phyloP scores from a whole-genome alignment of 2,797 vertebrate genomes.

The Galagoides demidoff region DNA sequence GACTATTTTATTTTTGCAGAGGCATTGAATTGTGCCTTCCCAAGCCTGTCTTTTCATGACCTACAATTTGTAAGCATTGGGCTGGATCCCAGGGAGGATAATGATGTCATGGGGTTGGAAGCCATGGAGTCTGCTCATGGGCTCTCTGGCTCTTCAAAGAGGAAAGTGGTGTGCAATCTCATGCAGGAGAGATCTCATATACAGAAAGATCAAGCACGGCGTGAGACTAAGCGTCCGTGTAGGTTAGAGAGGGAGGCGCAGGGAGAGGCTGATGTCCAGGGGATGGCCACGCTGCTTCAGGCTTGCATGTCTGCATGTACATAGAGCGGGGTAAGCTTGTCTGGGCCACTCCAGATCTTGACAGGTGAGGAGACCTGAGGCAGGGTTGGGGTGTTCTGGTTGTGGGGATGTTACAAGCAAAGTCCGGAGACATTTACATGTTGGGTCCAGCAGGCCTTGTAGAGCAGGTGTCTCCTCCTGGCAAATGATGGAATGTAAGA shows the following conservation, averaged over 20 bases:
- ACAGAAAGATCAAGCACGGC: fast-evolving
- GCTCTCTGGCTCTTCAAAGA: no score
- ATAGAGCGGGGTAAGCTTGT: fast-evolving
- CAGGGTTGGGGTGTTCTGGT: neutral
- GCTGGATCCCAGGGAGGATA: neutral
- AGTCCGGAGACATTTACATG: neutral
- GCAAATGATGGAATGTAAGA: neutral
- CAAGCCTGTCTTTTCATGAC: neutral
- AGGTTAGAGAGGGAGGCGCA: neutral
- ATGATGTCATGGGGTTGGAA: no score
- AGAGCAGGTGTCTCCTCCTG: neutral
- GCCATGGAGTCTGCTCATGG: no score
- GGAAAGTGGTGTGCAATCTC: neutral
- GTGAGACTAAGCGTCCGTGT: fast-evolving
- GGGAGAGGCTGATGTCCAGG: no score
- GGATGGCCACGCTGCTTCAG: fast-evolving
- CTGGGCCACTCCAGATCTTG: neutral
- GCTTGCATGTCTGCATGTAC: fast-evolving
- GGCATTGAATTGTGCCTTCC: neutral
- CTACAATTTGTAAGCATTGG: neutral
- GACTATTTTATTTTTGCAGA: neutral
- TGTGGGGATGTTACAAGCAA: neutral
- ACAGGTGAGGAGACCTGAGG: neutral
- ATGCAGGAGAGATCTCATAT: neutral
- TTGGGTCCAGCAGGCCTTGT: neutral